Conservation (phyloP, 2,113 vertebrate species). For the Nannobrachium achirus region DNA sequence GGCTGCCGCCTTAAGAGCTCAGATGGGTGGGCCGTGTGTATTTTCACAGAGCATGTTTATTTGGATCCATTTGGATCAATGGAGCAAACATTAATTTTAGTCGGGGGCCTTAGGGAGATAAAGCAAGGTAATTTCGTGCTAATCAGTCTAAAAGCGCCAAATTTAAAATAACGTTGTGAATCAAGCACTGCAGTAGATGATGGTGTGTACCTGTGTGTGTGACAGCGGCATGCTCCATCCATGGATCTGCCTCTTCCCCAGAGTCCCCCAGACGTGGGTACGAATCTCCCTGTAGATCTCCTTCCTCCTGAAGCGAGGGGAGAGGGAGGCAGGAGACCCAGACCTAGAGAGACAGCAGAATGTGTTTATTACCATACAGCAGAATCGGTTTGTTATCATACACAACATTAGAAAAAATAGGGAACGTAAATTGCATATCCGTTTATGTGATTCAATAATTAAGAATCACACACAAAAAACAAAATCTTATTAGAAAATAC, state of each 20-base stretch:
- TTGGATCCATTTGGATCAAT: no score
- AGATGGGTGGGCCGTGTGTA: no score
- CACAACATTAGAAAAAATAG: no score
- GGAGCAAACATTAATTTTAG: no score
- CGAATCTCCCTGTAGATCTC: constrained; percentile 84
- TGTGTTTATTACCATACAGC: no score
- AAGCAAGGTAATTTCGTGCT: no score
- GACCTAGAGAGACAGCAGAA: constrained; percentile 53
- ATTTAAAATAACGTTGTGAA: no score
- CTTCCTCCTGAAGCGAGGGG: constrained; percentile 76
- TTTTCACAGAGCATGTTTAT: no score
- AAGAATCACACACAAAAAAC: not conserved
- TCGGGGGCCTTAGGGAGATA: not conserved
- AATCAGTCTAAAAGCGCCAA: no score
- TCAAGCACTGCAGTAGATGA: no score
- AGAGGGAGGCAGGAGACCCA: constrained; percentile 51
- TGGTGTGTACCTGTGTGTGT: constrained; percentile 55
- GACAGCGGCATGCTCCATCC: constrained; percentile 82
- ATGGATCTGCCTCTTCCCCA: constrained; percentile 81
- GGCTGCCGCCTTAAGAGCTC: not conserved
- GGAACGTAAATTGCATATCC: no score
- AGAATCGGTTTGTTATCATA: constrained; percentile 12
- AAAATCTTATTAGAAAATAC: no score
- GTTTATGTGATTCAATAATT: not conserved
- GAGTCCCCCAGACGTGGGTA: constrained; percentile 79